These are phyloP conservation scores for Cataglyphis hispanica DNA, from an alignment of 1,140 invertebrate species.

Conservation along the genomic window DNA sequence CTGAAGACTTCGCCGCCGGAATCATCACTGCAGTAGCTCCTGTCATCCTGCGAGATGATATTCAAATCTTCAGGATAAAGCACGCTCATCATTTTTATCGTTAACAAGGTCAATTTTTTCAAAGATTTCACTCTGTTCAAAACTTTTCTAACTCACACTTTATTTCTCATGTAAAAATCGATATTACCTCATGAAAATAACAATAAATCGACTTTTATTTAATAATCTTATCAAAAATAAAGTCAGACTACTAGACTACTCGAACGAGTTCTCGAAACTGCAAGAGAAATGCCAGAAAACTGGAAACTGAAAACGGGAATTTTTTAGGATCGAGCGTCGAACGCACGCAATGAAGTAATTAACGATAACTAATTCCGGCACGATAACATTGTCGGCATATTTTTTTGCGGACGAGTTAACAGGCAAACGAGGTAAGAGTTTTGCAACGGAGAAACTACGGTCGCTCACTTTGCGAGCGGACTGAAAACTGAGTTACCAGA, in stretches of 20 bases:
- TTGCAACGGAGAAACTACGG: slow-evolving; percentile 72
- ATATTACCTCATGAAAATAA: neutral
- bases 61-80: slow-evolving; percentile 48
- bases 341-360: neutral
- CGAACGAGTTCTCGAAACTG: neutral
- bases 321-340: neutral
- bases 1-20: slow-evolving; percentile 88
- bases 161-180: neutral
- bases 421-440: slow-evolving; percentile 48
- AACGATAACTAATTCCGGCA: slow-evolving; percentile 20
- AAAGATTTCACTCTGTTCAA: neutral
- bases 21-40: slow-evolving; percentile 83
- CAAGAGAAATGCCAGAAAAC: neutral
- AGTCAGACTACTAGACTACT: neutral
- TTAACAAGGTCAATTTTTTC: neutral
- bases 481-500: slow-evolving; percentile 81
- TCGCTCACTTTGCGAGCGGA: slow-evolving; percentile 74
- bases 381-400: slow-evolving; percentile 35
- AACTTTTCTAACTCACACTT: neutral
- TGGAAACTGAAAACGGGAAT: neutral
- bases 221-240: neutral
- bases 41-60: slow-evolving; percentile 79
- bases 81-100: slow-evolving; percentile 23
- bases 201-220: neutral
- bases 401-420: slow-evolving; percentile 36